Evolutionary conservation across 2,888 invertebrate genomes (phyloP), one percentile per base, ranked within the genome.

Genomic region (Meloe dianella): DNA sequence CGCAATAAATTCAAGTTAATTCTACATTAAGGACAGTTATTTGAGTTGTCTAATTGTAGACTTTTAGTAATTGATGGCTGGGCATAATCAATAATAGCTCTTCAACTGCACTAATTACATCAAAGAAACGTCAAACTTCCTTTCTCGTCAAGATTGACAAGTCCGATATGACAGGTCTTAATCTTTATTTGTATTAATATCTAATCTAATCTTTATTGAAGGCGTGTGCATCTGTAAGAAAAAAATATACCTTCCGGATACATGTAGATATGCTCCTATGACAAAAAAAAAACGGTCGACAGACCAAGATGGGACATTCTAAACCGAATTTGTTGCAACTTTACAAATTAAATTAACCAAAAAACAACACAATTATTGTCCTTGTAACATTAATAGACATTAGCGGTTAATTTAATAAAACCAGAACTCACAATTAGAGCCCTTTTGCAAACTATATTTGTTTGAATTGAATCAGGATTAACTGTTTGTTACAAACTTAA

Each of bases 391-490:
- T 47, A 24, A 27, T 24, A 27, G 27, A 14, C 27, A 54, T 54
- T 54, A 24, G 12, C n/a, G n/a, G 4, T 12, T 54, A 27, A 54
- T 54, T 54, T 27, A 54, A 54, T 54, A 24, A 54, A 54, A 17
- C 41, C 41, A 41, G 41, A 41, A 41, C 3, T 54, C 27, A 54
- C 24, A 54, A 27, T 54, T 54, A 54, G 54, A 41, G 17, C 41
- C 41, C n/a, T n/a, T n/a, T 17, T 41, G 41, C n/a, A 20, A 47
- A 20, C 17, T 47, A 22, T 47, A 47, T 47, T 47, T 47, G 47
- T 47, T 10, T 10, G 20, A 47, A 47, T 22, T 3, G 22, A 47
- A 47, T 47, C 47, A 47, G 10, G 9, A 10, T 8, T 2, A 4
- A 27, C 27, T 3, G 4, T n/a, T n/a, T n/a, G 20, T 47, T 47